phyloP scores from a whole-genome alignment of 2,113 vertebrate genomes.

The Pampusana beccarii region DNA sequence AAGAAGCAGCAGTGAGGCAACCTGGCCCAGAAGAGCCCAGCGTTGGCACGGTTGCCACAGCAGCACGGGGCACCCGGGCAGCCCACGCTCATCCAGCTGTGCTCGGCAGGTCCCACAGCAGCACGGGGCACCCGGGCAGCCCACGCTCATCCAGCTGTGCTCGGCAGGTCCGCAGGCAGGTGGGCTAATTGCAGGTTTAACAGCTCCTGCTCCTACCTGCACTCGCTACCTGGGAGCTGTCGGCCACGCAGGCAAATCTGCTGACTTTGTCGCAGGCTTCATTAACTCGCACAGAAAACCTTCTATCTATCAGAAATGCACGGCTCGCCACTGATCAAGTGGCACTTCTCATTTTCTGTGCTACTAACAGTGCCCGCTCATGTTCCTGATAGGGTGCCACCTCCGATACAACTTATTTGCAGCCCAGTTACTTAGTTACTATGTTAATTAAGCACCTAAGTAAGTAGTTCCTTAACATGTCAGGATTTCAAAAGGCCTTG shows the following conservation, averaged over 20 bases:
- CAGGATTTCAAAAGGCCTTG: not conserved
- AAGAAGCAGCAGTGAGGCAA: not conserved
- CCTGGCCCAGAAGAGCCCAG: no score
- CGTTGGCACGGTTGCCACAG: no score
- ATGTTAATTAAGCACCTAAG: constrained; percentile 7
- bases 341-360: not conserved
- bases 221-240: not conserved
- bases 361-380: not conserved
- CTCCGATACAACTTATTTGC: not conserved
- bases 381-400: not conserved
- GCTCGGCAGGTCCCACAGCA: rapidly evolving
- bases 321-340: rapidly evolving
- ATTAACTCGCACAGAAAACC: not conserved
- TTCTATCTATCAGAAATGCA: not conserved
- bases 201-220: not conserved
- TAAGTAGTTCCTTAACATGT: not conserved
- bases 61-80: rapidly evolving
- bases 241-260: not conserved
- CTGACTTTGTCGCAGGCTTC: not conserved
- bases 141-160: rapidly evolving
- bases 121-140: rapidly evolving
- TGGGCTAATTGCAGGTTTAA: rapidly evolving
- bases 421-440: not conserved
- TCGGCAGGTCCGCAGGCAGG: not conserved
- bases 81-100: rapidly evolving